phyloP scores from a whole-genome alignment of 2,797 vertebrate species.

The Centropyge bicolor region DNA sequence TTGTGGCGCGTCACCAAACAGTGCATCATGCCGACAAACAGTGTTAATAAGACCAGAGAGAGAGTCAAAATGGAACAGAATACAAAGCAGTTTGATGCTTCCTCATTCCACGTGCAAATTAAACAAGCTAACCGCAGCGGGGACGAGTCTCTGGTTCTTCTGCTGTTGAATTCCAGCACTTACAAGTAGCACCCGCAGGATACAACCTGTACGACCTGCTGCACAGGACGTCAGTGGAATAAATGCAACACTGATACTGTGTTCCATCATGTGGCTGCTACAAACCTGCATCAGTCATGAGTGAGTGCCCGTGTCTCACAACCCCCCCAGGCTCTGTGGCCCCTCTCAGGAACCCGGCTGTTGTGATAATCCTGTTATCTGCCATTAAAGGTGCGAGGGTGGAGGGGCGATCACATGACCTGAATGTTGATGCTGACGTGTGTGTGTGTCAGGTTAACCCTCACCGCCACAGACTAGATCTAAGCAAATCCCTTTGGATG shows the following conservation, averaged over 20 bases:
- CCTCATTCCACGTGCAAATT: conserved; percentile 18
- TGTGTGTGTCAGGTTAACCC: conserved; percentile 46
- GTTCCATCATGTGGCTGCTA: conserved; percentile 32
- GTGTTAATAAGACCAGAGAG: conserved; percentile 23
- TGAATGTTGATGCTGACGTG: conserved; percentile 51
- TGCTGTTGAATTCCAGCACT: conserved; percentile 20
- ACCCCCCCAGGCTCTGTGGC: conserved; percentile 24
- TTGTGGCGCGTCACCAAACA: conserved; percentile 11
- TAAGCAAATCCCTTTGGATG: conserved; percentile 50
- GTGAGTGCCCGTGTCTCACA: conserved; percentile 15
- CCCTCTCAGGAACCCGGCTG: conserved; percentile 55
- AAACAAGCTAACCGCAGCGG: conserved; percentile 19
- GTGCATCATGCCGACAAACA: conserved; percentile 13
- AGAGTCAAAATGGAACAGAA: conserved; percentile 14
- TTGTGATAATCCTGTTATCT: conserved; percentile 73
- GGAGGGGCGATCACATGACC: neutral
- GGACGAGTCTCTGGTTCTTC: conserved; percentile 8
- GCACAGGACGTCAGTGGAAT: conserved; percentile 28
- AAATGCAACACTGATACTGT: conserved; percentile 29
- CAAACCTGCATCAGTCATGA: conserved; percentile 54
- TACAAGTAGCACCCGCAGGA: conserved; percentile 26
- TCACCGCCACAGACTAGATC: conserved; percentile 43
- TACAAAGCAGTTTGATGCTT: conserved; percentile 13
- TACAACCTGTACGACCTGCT: conserved; percentile 7
- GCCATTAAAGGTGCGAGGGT: conserved; percentile 37